A percentile compares a stretch with the other conserved stretches of the same genome.
phyloP scores from a whole-genome alignment of 37 sponge, comb jelly and placozoan genomes.

The Ianthella basta region DNA sequence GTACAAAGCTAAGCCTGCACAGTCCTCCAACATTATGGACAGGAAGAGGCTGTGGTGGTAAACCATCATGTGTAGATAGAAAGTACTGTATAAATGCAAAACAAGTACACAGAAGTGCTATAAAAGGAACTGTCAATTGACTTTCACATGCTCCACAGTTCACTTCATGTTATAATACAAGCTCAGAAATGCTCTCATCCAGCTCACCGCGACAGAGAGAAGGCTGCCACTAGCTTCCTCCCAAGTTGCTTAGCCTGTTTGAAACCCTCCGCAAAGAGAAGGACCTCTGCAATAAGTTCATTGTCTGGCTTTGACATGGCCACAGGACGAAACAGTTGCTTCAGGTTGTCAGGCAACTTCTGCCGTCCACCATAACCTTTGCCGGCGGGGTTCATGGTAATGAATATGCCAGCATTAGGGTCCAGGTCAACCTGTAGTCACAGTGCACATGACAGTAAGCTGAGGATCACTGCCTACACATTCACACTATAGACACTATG shows the following conservation, averaged over 20 bases:
- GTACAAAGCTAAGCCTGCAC: not conserved
- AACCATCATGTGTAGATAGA: too few species aligned
- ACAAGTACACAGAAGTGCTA: too few species aligned
- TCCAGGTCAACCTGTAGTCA: constrained; percentile 73
- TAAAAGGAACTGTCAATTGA: too few species aligned
- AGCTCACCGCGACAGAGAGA: constrained; percentile 83
- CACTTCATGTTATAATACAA: too few species aligned
- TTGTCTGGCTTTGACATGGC: constrained; percentile 99
- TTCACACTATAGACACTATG: too few species aligned
- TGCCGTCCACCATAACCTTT: constrained; percentile 99
- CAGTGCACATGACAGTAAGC: not conserved
- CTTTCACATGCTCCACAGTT: too few species aligned
- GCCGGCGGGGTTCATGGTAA: constrained; percentile 99
- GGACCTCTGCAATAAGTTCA: constrained; percentile 95
- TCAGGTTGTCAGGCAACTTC: constrained; percentile 98
- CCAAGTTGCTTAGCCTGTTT: constrained; percentile 83
- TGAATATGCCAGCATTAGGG: constrained; percentile 95
- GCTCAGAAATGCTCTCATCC: too few species aligned
- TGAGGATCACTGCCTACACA: too few species aligned
- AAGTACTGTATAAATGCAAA: too few species aligned
- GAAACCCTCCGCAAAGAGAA: constrained; percentile 98
- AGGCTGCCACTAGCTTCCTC: constrained; percentile 89
- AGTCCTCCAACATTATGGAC: too few species aligned
- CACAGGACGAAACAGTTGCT: constrained; percentile 97
- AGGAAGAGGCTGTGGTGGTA: too few species aligned